Evolutionary conservation across 2,797 vertebrate species (phyloP).

Genomic region (Pangasius sanitwongsei): DNA sequence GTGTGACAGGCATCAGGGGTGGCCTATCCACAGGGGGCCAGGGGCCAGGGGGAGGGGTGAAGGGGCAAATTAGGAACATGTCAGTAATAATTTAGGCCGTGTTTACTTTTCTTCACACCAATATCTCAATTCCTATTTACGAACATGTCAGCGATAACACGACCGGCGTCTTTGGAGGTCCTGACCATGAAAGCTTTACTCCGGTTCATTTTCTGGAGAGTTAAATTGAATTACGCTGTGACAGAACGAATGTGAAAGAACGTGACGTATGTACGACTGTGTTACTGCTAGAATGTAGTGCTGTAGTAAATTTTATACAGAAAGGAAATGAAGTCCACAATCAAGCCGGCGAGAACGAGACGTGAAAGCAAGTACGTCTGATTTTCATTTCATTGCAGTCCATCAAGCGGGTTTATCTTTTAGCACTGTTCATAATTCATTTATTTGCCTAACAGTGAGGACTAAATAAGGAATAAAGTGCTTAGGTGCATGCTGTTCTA

Average conservation of each 20-base stretch:
- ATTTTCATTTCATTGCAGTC: background rate
- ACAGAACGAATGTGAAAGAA: background rate
- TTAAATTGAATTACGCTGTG: background rate
- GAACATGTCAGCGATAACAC: conserved; percentile 33
- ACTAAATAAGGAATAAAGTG: background rate
- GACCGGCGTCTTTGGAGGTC: conserved; percentile 40
- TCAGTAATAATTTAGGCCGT: conserved; percentile 79
- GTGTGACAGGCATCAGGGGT: conserved; percentile 80
- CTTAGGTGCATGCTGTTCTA: background rate
- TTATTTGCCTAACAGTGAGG: background rate
- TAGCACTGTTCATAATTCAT: background rate
- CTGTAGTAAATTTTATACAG: background rate
- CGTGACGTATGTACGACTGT: too few species aligned
- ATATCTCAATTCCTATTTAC: conserved; percentile 58
- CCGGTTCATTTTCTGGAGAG: background rate
- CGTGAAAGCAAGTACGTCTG: background rate
- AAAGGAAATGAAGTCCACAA: background rate
- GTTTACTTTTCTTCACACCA: conserved; percentile 79
- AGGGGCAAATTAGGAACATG: conserved; percentile 81
- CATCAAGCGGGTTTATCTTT: background rate
- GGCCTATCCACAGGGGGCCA: conserved; percentile 76
- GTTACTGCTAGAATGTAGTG: background rate
- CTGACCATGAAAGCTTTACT: background rate
- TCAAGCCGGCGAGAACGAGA: background rate
- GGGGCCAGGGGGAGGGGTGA: conserved; percentile 68